Conservation (phyloP, 64 coral and sea anemone species). For the Stichodactyla mertensii region DNA sequence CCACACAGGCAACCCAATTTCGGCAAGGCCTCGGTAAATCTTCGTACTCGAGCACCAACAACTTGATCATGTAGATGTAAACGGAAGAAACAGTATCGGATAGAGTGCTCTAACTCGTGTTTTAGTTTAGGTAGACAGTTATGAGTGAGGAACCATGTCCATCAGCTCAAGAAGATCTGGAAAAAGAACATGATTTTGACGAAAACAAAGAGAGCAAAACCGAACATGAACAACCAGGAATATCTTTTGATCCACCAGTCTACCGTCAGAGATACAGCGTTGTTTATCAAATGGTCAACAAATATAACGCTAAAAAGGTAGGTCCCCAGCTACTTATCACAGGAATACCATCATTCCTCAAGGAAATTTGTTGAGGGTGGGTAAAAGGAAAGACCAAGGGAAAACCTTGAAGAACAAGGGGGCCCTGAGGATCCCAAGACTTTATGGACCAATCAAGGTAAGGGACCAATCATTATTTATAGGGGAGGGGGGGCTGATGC, state of each 20-base stretch:
- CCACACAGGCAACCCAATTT: background rate
- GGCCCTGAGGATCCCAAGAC: no score
- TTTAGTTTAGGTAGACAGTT: background rate
- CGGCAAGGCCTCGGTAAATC: background rate
- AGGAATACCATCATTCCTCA: background rate
- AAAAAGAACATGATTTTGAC: background rate
- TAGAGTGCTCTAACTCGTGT: background rate
- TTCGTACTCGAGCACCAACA: background rate
- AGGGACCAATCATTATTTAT: no score
- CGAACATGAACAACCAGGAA: constrained; percentile 26
- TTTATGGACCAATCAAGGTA: no score
- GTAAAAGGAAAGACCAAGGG: background rate
- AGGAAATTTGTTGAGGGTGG: no score
- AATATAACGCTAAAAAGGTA: constrained; percentile 82
- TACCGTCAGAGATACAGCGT: constrained; percentile 84
- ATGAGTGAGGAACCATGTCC: background rate
- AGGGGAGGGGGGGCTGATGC: no score
- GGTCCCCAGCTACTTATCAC: background rate
- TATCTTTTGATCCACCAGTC: constrained; percentile 83
- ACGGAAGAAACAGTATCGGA: no score
- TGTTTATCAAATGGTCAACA: constrained; percentile 75
- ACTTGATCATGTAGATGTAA: no score
- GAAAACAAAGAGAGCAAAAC: background rate
- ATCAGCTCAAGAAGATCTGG: background rate
- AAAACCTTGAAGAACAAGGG: background rate